Conservation (phyloP, 2,888 invertebrate genomes). For the Cistogaster globosa region DNA sequence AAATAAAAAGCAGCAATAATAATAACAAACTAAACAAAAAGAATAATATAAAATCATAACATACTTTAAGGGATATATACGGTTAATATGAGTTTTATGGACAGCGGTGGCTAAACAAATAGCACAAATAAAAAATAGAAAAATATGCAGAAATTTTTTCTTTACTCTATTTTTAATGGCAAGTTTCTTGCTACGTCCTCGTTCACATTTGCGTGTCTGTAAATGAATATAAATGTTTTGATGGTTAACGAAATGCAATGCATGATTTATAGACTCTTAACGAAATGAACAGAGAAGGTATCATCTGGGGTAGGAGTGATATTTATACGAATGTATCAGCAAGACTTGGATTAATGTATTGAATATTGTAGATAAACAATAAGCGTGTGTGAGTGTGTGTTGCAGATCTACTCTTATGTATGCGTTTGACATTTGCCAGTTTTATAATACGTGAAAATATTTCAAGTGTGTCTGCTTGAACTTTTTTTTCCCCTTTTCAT, state of each 20-base stretch:
- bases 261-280: conserved; percentile 72
- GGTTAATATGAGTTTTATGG: not conserved
- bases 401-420: not conserved
- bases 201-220: not conserved
- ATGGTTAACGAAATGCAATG: conserved; percentile 72
- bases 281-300: conserved; percentile 48
- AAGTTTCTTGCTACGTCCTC: not conserved
- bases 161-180: not conserved
- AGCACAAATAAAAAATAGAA: conserved; percentile 2
- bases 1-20: not conserved
- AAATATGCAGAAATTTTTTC: not conserved
- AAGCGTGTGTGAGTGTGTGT: conserved; percentile 50
- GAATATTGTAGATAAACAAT: conserved; percentile 66
- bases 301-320: conserved; percentile 19
- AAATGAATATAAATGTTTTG: conserved; percentile 71
- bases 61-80: conserved; percentile 73
- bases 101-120: conserved; percentile 8
- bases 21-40: conserved; percentile 41
- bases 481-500: not conserved
- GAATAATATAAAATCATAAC: conserved; percentile 65
- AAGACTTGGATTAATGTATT: conserved; percentile 51
- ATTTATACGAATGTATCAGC: conserved; percentile 9
- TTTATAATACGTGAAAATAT: conserved; percentile 80
- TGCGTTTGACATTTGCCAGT: conserved; percentile 78
- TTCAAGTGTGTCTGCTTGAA: conserved; percentile 75